Conservation (phyloP, 2,797 vertebrate genomes). For the Lacerta agilis region DNA sequence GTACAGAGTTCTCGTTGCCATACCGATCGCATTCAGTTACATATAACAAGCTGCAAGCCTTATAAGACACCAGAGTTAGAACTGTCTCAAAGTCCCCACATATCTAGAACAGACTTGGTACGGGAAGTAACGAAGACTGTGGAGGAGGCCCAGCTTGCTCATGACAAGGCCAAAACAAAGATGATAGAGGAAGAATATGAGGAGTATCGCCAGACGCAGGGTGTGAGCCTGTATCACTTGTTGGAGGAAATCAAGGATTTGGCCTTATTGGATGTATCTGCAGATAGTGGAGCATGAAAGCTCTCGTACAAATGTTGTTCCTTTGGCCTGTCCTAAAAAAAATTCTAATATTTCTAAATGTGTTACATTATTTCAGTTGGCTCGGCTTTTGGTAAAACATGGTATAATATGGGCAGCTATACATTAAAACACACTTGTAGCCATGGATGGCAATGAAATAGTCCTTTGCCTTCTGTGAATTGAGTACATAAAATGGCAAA, state of each 20-base stretch:
- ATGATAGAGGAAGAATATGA: constrained; percentile 78
- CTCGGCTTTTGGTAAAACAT: constrained; percentile 45
- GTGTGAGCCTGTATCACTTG: constrained; percentile 86
- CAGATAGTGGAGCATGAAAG: constrained; percentile 50
- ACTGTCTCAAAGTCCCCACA: constrained; percentile 14
- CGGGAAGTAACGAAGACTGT: constrained; percentile 87
- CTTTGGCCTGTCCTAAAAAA: neutral
- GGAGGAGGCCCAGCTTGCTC: constrained; percentile 83
- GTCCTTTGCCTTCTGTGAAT: neutral
- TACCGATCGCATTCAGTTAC: constrained; percentile 82
- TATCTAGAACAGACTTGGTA: constrained; percentile 74
- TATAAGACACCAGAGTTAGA: constrained; percentile 33
- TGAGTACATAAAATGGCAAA: neutral
- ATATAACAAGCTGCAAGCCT: constrained; percentile 82
- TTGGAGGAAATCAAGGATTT: constrained; percentile 92
- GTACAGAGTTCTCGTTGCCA: constrained; percentile 85
- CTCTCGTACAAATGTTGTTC: rapidly evolving
- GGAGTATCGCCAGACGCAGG: constrained; percentile 88
- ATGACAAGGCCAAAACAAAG: constrained; percentile 68
- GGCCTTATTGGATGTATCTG: constrained; percentile 83
- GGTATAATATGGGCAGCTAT: neutral
- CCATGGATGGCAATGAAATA: neutral
- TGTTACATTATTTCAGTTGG: constrained; percentile 3
- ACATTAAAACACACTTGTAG: neutral
- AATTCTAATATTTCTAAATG: constrained; percentile 20